Evolutionary conservation across 2,113 vertebrate genomes (phyloP).

Genomic region (Picathartes gymnocephalus): DNA sequence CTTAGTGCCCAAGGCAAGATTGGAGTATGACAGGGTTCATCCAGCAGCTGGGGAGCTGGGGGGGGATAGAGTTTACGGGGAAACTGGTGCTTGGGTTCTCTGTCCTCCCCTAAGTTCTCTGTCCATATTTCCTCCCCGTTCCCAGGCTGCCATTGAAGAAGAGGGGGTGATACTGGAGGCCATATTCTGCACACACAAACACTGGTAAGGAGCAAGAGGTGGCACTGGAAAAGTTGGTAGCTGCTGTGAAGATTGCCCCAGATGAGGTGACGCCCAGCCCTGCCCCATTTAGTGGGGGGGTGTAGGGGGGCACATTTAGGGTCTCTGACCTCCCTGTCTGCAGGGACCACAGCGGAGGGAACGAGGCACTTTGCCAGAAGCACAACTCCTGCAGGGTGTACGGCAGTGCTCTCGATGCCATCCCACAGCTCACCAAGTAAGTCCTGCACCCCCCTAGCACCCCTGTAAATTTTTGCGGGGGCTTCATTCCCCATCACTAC

Average conservation of each 20-base stretch:
- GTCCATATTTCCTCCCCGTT: not conserved
- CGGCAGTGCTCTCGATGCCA: conserved; percentile 85
- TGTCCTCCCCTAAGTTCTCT: not conserved
- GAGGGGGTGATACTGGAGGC: conserved; percentile 88
- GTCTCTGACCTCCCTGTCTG: not conserved
- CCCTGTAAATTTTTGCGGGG: not conserved
- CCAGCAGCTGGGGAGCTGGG: fast-evolving
- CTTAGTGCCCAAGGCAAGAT: not conserved
- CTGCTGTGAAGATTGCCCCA: not conserved
- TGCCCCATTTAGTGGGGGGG: not conserved
- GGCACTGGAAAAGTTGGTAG: not conserved
- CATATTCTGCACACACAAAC: conserved; percentile 96
- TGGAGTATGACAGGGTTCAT: not conserved
- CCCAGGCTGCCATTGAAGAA: conserved; percentile 82
- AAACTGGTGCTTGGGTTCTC: not conserved
- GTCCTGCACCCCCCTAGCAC: not conserved
- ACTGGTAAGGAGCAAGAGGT: conserved; percentile 81
- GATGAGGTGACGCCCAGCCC: not conserved
- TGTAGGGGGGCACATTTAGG: too few species aligned
- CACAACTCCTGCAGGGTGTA: conserved; percentile 86
- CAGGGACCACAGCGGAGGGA: conserved; percentile 98
- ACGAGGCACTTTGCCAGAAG: conserved; percentile 77
- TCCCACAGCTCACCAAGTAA: conserved; percentile 93
- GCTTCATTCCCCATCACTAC: not conserved
- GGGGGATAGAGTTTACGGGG: not conserved